Evolutionary conservation across 2,797 vertebrate species (phyloP).

Genomic region (Carduelis carduelis): DNA sequence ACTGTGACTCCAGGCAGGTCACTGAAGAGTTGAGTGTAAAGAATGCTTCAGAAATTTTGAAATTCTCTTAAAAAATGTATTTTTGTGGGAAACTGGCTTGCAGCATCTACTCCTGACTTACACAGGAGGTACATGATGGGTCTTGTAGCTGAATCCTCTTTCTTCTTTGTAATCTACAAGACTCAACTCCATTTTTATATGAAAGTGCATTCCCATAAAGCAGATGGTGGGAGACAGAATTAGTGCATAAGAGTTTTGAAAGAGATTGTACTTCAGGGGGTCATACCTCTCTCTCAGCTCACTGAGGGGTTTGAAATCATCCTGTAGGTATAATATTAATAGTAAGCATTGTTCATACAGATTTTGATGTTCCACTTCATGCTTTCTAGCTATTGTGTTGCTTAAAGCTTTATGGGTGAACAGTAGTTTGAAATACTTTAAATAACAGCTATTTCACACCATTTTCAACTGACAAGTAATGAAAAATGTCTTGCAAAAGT

Average conservation of each 20-base stretch:
- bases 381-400: conserved; percentile 20
- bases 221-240: background rate
- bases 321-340: conserved; percentile 34
- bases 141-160: background rate
- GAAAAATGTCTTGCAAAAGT: conserved; percentile 55
- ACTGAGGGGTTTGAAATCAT: background rate
- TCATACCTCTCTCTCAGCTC: background rate
- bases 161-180: background rate
- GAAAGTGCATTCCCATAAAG: background rate
- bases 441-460: conserved; percentile 58
- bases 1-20: background rate
- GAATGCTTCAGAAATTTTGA: background rate
- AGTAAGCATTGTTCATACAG: conserved; percentile 47
- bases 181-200: background rate
- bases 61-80: background rate
- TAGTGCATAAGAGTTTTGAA: background rate
- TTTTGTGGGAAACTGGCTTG: background rate
- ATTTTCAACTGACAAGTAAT: conserved; percentile 52
- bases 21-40: background rate
- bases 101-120: background rate
- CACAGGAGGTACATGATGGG: background rate
- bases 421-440: conserved; percentile 49
- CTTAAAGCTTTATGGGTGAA: conserved; percentile 27
- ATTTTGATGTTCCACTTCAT: conserved; percentile 32
- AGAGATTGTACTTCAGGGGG: background rate